A percentile compares a stretch with the other conserved stretches of the same genome.
Conservation (phyloP, 2,888 invertebrate genomes). For the Hedya salicella region DNA sequence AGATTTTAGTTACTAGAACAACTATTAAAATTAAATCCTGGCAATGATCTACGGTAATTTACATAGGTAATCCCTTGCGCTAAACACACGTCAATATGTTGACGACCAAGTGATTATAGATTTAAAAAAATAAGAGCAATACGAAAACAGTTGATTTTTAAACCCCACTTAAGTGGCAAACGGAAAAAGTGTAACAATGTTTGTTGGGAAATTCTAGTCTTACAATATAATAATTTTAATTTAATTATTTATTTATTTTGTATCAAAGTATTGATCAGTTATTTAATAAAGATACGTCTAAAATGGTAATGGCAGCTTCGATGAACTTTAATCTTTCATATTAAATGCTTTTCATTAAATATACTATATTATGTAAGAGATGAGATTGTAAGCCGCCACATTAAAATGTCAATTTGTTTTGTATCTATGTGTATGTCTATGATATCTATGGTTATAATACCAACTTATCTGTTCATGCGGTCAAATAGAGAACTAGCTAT, state of each 20-base stretch:
- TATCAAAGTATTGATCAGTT: background rate
- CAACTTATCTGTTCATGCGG: too few relatives aligned
- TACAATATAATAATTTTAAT: background rate
- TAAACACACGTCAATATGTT: background rate
- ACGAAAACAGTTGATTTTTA: too few relatives aligned
- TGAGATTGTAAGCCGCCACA: too few relatives aligned
- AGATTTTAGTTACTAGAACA: too few relatives aligned
- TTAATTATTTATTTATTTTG: background rate
- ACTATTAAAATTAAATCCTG: too few relatives aligned
- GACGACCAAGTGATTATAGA: background rate
- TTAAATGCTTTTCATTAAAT: background rate
- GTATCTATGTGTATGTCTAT: too few relatives aligned
- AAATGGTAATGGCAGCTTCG: background rate
- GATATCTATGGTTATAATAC: too few relatives aligned
- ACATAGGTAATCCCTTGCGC: background rate
- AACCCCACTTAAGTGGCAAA: too few relatives aligned
- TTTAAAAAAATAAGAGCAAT: background rate
- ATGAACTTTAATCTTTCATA: background rate
- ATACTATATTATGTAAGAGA: too few relatives aligned
- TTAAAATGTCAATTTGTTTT: too few relatives aligned
- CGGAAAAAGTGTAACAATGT: background rate
- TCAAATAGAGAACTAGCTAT: too few relatives aligned
- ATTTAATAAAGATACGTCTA: background rate
- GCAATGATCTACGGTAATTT: background rate
- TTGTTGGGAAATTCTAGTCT: background rate